Evolutionary conservation across 2,113 vertebrate genomes (phyloP).

Genomic region (Spilogale gracilis): DNA sequence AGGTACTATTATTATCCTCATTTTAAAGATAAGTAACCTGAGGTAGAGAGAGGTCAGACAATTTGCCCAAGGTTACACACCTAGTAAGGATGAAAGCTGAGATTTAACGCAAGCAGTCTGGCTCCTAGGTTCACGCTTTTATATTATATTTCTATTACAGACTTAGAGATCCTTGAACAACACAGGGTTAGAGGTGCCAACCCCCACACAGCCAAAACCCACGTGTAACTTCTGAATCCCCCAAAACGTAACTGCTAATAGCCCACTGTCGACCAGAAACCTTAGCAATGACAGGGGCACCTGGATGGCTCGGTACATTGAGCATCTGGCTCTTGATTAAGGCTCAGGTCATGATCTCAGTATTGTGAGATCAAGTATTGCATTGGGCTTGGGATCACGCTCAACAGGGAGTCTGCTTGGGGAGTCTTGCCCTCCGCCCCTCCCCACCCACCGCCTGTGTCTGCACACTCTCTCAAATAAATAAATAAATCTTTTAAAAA

Average conservation of each 20-base stretch:
- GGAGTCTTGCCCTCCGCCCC: not conserved
- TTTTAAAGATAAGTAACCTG: constrained; percentile 16
- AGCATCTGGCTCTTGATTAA: not conserved
- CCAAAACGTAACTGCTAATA: not conserved
- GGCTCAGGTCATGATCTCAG: not conserved
- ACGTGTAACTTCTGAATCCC: not conserved
- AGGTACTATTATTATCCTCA: not conserved
- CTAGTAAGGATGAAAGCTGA: not conserved
- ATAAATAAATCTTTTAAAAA: not conserved
- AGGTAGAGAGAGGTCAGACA: not conserved
- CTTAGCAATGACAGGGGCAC: not conserved
- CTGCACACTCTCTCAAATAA: not conserved
- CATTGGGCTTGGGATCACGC: not conserved
- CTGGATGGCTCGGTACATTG: not conserved
- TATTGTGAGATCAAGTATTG: not conserved
- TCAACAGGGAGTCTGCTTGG: not conserved
- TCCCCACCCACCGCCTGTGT: not conserved
- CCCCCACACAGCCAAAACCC: not conserved
- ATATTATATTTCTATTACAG: not conserved
- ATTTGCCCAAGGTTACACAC: not conserved
- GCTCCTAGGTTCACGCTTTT: not conserved
- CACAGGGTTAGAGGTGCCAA: not conserved
- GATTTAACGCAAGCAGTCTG: not conserved
- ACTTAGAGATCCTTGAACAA: not conserved
- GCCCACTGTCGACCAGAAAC: not conserved